Evolutionary conservation across 2,888 invertebrate species (phyloP).

Genomic region (Iselma pallidipennis): DNA sequence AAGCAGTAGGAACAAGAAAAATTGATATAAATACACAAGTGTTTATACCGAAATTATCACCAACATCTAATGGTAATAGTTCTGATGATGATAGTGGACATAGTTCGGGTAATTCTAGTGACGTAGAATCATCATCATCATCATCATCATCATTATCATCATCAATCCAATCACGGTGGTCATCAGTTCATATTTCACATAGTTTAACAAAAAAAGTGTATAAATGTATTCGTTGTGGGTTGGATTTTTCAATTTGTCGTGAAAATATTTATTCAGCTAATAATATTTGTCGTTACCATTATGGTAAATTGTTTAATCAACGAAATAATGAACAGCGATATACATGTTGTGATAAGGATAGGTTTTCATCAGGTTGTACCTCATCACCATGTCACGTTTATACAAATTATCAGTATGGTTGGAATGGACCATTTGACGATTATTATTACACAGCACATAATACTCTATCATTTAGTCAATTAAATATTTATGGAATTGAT

Average conservation of each 20-base stretch:
- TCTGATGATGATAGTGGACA: conserved; percentile 36
- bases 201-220: background rate
- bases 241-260: background rate
- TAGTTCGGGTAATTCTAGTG: conserved; percentile 59
- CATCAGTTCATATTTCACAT: no score
- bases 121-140: conserved; percentile 33
- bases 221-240: background rate
- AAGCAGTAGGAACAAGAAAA: conserved; percentile 12
- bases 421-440: conserved; percentile 69
- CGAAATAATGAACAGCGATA: conserved; percentile 49
- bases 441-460: conserved; percentile 57
- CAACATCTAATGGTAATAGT: background rate
- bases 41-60: conserved; percentile 60
- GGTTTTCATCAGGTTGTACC: conserved; percentile 66
- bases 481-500: conserved; percentile 81
- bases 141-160: no score
- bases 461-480: conserved; percentile 58
- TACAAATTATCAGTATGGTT: conserved; percentile 66
- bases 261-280: background rate
- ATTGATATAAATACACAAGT: conserved; percentile 72
- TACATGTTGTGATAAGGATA: conserved; percentile 66
- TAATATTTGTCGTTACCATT: conserved; percentile 77
- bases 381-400: conserved; percentile 73
- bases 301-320: conserved; percentile 71
- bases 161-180: no score